phyloP scores from a whole-genome alignment of 2,113 vertebrate species.

The Naja naja region DNA sequence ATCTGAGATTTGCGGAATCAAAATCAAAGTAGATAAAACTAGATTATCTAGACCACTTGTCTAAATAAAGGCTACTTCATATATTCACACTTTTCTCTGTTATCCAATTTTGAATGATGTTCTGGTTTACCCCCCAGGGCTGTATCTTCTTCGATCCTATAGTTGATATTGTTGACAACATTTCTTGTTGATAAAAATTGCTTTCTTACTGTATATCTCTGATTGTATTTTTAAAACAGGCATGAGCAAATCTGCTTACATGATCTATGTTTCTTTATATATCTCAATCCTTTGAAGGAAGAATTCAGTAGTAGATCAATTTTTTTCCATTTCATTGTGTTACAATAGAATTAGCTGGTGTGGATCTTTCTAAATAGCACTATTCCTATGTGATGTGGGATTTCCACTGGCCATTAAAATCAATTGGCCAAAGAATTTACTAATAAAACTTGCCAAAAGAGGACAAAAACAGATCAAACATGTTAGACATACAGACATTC shows the following conservation, averaged over 20 bases:
- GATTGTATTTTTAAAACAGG: neutral
- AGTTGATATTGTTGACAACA: neutral
- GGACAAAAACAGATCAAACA: neutral
- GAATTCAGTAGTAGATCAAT: neutral
- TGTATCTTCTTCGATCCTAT: neutral
- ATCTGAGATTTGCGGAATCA: neutral
- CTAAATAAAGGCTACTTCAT: neutral
- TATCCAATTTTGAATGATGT: neutral
- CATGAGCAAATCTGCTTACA: neutral
- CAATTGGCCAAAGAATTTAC: neutral
- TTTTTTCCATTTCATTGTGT: neutral
- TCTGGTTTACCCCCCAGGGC: neutral
- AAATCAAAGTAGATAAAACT: neutral
- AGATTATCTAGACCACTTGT: neutral
- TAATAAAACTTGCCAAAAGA: neutral
- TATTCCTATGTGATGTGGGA: neutral
- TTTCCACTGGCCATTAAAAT: neutral
- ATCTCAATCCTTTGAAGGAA: neutral
- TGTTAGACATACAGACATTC: neutral
- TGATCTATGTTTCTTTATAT: neutral
- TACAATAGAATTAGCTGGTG: neutral
- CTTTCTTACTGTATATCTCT: too few relatives aligned
- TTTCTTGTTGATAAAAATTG: neutral
- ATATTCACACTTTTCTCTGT: neutral
- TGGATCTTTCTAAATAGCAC: neutral